A percentile compares a stretch with the other conserved stretches of the same genome.
phyloP scores from a whole-genome alignment of 2,888 invertebrate species.

The Rambutsinella grinnellia region DNA sequence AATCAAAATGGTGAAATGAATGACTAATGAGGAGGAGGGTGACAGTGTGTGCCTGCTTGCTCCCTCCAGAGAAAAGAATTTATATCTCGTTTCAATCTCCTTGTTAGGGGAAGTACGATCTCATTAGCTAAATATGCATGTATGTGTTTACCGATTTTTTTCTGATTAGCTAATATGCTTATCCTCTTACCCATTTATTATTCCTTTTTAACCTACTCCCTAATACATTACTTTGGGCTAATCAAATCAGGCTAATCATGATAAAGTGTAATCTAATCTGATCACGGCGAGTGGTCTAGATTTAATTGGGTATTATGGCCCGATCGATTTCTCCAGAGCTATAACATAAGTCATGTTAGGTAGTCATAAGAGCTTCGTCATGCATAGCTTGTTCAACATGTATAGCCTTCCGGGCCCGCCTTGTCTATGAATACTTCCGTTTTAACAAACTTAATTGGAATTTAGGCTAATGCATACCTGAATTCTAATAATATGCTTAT shows the following conservation, averaged over 20 bases:
- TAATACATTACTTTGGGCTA: too few relatives aligned
- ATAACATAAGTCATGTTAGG: too few relatives aligned
- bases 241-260: conserved; percentile 6
- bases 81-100: background rate
- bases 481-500: too few relatives aligned
- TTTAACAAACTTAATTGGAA: background rate
- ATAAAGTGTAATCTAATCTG: background rate
- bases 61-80: too few relatives aligned
- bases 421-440: background rate
- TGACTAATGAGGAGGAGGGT: conserved; percentile 3
- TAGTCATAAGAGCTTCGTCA: too few relatives aligned
- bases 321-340: too few relatives aligned
- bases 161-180: background rate
- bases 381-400: background rate
- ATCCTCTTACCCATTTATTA: background rate
- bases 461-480: too few relatives aligned
- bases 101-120: background rate
- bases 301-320: background rate
- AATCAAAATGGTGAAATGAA: background rate
- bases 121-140: background rate
- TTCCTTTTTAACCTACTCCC: background rate
- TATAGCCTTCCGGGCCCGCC: background rate
- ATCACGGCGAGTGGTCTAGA: background rate
- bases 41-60: conserved; percentile 7
- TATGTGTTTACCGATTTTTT: too few relatives aligned